Conservation (phyloP, 2,888 invertebrate species). For the Campoletis raptor region DNA sequence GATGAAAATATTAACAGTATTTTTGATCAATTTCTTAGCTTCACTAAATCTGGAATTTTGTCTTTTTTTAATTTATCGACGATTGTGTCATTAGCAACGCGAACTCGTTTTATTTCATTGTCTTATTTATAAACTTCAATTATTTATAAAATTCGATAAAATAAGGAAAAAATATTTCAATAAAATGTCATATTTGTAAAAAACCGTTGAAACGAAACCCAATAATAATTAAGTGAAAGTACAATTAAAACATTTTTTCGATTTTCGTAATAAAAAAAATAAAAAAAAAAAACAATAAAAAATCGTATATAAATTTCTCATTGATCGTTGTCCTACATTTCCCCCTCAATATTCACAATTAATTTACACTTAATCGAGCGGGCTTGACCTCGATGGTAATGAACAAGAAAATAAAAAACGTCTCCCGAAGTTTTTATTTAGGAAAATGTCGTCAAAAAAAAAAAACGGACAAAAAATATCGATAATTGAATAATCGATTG, state of each 20-base stretch:
- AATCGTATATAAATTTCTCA: background rate
- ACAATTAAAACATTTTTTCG: background rate
- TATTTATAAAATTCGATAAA: background rate
- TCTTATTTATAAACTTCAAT: no score
- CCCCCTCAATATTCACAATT: background rate
- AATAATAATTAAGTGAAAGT: background rate
- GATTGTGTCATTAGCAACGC: no score
- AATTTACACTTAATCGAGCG: background rate
- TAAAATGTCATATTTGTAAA: background rate
- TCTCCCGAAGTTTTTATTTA: background rate
- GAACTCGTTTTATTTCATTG: no score
- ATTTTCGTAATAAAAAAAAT: background rate
- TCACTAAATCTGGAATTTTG: no score
- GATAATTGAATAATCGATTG: constrained; percentile 1
- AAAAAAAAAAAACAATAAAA: background rate
- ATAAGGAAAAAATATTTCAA: background rate
- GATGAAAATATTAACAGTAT: no score
- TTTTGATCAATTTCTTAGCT: no score
- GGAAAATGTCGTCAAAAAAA: background rate
- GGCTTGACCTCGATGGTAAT: background rate
- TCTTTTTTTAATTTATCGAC: no score
- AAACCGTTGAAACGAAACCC: background rate
- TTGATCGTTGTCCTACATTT: background rate
- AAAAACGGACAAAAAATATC: background rate
- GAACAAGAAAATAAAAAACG: background rate